These are phyloP conservation scores for Anthopleura xanthogrammica DNA, from an alignment of 92 coral and sea anemone genomes.

Conservation along the genomic window DNA sequence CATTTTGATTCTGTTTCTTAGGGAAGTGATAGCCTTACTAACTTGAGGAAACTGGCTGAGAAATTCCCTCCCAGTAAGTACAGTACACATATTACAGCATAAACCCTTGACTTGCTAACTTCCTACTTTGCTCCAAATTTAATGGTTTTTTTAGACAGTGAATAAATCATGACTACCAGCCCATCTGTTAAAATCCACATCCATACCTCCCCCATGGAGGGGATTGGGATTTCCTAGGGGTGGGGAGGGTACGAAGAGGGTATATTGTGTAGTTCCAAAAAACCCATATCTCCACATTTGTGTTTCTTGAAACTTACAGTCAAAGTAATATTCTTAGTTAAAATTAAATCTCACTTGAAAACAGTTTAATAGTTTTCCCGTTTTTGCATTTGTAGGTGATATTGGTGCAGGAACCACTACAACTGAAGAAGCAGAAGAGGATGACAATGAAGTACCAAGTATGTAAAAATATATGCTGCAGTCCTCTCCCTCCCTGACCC, in stretches of 20 bases:
- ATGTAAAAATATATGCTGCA: neutral
- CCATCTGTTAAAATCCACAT: no score
- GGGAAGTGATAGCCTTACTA: constrained; percentile 75
- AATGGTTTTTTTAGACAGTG: no score
- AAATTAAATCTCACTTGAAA: no score
- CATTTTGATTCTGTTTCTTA: constrained; percentile 10
- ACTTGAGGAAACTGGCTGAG: constrained; percentile 70
- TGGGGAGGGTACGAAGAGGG: no score
- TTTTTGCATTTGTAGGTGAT: constrained; percentile 38
- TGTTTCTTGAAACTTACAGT: no score
- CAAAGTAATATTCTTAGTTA: no score
- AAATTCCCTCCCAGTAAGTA: constrained; percentile 80
- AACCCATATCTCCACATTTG: no score
- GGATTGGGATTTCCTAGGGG: no score
- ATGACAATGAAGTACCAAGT: constrained; percentile 98
- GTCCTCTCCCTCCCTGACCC: neutral
- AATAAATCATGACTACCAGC: no score
- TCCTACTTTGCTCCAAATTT: no score
- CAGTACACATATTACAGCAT: neutral
- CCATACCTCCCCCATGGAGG: no score
- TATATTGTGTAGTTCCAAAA: no score
- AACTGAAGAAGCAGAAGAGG: constrained; percentile 80
- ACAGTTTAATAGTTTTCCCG: neutral
- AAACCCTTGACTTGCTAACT: neutral
- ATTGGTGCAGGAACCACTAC: constrained; percentile 50